These are phyloP conservation scores for Sweltsa coloradensis DNA, from an alignment of 1,140 invertebrate species.

Conservation along the genomic window DNA sequence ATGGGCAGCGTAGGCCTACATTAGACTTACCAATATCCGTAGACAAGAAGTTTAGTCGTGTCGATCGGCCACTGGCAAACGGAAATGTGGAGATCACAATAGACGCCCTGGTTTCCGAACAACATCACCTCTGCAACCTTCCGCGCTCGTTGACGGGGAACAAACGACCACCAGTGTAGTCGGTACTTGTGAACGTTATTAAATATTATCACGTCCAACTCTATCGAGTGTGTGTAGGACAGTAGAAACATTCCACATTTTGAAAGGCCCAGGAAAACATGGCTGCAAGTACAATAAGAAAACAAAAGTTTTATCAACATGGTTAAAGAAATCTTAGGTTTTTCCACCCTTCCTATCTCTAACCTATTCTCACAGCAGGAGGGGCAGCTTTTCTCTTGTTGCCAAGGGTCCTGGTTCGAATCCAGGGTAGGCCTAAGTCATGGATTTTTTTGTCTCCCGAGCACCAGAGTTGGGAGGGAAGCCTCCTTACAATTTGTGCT, in stretches of 20 bases:
- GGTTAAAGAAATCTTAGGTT: neutral
- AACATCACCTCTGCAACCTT: conserved; percentile 54
- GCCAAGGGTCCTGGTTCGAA: no score
- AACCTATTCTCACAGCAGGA: no score
- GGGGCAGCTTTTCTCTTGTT: no score
- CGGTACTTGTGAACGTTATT: conserved; percentile 40
- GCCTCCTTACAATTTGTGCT: no score
- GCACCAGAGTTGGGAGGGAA: no score
- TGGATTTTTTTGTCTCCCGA: no score
- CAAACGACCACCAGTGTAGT: conserved; percentile 60
- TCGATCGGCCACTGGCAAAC: conserved; percentile 60
- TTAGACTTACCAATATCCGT: conserved; percentile 50
- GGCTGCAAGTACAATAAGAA: conserved; percentile 33
- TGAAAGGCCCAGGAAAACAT: conserved; percentile 87
- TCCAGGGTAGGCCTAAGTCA: no score
- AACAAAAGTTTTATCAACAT: neutral
- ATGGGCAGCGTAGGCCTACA: no score
- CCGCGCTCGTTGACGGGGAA: conserved; percentile 41
- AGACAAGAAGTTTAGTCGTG: conserved; percentile 46
- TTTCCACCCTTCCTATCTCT: no score
- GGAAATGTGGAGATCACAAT: conserved; percentile 44
- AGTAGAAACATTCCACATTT: conserved; percentile 85
- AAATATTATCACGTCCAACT: conserved; percentile 38
- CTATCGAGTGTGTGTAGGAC: conserved; percentile 62
- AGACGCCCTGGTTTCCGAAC: conserved; percentile 51